Percentiles rank a stretch among this genome's conserved stretches.
These are phyloP conservation scores for Misgurnus anguillicaudatus DNA, from an alignment of 2,113 vertebrate species.

Conservation along the genomic window DNA sequence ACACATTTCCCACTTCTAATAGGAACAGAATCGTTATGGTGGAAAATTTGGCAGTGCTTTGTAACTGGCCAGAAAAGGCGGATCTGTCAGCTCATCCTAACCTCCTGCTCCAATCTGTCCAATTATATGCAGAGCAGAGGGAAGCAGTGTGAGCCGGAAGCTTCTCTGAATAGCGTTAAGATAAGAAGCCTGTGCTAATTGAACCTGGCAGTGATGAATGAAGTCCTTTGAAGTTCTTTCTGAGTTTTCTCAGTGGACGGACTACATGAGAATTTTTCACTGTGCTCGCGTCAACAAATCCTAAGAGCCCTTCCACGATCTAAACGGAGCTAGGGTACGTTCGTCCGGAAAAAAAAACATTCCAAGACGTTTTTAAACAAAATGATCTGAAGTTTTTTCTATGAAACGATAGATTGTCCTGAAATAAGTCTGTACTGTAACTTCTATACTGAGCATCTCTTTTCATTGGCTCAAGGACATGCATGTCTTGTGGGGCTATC, in stretches of 20 bases:
- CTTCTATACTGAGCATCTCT: neutral
- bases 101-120: slow-evolving; percentile 17
- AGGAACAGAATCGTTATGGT: neutral
- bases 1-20: neutral
- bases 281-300: slow-evolving; percentile 14
- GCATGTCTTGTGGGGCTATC: neutral
- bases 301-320: neutral
- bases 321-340: neutral
- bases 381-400: neutral
- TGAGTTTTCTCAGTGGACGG: neutral
- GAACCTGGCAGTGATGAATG: slow-evolving; percentile 40
- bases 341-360: neutral
- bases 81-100: neutral
- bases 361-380: neutral
- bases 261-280: neutral
- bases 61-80: neutral
- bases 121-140: slow-evolving; percentile 29
- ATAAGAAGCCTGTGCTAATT: slow-evolving; percentile 21
- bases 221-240: slow-evolving; percentile 12
- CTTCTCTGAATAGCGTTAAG: slow-evolving; percentile 2
- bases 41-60: neutral
- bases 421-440: neutral
- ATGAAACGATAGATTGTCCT: neutral
- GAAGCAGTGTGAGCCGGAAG: slow-evolving; percentile 33
- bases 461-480: neutral